phyloP scores from a whole-genome alignment of 2,113 vertebrate species.

The Alces alces region DNA sequence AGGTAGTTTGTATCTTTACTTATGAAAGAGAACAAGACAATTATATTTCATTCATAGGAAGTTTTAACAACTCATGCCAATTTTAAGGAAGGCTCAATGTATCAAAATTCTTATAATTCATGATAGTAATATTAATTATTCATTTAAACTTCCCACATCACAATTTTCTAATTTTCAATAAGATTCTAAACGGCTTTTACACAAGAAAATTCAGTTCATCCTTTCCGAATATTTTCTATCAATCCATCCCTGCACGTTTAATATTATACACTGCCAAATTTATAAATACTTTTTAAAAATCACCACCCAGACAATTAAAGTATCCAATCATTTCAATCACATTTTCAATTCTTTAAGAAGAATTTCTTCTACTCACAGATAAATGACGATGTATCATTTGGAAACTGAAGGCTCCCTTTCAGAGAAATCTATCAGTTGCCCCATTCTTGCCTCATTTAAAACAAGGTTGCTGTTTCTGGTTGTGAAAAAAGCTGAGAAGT shows the following conservation, averaged over 20 bases:
- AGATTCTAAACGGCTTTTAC: slow-evolving; percentile 22
- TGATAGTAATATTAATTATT: neutral
- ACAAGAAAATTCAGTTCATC: slow-evolving; percentile 21
- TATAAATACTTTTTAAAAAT: slow-evolving; percentile 30
- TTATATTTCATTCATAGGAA: slow-evolving; percentile 19
- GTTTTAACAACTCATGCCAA: slow-evolving; percentile 12
- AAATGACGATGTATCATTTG: slow-evolving; percentile 50
- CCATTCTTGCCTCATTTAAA: slow-evolving; percentile 37
- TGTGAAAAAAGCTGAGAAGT: slow-evolving; percentile 38
- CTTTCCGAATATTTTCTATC: slow-evolving; percentile 2
- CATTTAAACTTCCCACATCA: slow-evolving; percentile 22
- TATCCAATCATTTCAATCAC: slow-evolving; percentile 11
- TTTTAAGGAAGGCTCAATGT: slow-evolving; percentile 16
- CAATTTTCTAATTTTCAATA: slow-evolving; percentile 4
- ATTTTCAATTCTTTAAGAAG: slow-evolving; percentile 44
- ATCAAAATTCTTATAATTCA: neutral
- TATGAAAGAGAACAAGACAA: slow-evolving; percentile 15
- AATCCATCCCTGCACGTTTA: neutral
- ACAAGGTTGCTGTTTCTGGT: slow-evolving; percentile 59
- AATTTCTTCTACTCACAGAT: slow-evolving; percentile 76
- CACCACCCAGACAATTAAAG: neutral
- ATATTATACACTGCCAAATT: neutral
- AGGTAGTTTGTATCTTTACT: neutral
- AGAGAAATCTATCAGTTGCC: slow-evolving; percentile 47
- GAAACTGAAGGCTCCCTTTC: slow-evolving; percentile 55